Percentiles rank a stretch among this genome's conserved stretches.
These are phyloP conservation scores for Alligator mississippiensis DNA, from an alignment of 2,113 vertebrate genomes.

Conservation along the genomic window DNA sequence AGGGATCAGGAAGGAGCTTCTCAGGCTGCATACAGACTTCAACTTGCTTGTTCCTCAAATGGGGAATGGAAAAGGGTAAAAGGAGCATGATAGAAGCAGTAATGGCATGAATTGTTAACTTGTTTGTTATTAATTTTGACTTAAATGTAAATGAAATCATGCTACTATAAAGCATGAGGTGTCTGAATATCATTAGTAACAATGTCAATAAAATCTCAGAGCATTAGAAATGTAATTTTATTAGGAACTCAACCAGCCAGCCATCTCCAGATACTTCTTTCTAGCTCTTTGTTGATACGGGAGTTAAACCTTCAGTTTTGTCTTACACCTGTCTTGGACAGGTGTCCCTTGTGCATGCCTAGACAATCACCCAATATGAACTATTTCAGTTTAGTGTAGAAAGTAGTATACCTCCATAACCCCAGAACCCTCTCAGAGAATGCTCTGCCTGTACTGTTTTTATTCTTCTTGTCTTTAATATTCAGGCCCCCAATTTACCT, in stretches of 20 bases:
- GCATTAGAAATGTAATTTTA: background rate
- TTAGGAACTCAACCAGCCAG: background rate
- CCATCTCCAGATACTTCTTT: background rate
- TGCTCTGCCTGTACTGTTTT: background rate
- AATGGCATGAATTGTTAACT: background rate
- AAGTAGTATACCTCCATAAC: background rate
- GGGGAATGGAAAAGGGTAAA: too few relatives aligned
- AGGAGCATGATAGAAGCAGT: background rate
- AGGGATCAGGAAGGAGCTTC: background rate
- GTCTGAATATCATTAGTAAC: background rate
- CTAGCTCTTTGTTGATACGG: background rate
- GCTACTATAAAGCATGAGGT: too few relatives aligned
- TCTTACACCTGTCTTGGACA: background rate
- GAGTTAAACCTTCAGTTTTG: background rate
- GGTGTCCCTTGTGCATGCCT: background rate
- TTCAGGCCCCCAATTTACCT: background rate
- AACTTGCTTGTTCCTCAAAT: background rate
- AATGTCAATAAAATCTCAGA: background rate
- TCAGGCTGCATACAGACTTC: background rate
- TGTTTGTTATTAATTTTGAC: accelerated
- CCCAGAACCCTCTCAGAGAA: background rate
- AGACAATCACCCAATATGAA: background rate
- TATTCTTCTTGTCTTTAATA: background rate
- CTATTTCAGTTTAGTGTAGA: background rate
- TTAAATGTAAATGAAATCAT: too few relatives aligned